These are phyloP conservation scores for Drosophila repletoides DNA, from an alignment of 1,140 invertebrate genomes.

Conservation along the genomic window DNA sequence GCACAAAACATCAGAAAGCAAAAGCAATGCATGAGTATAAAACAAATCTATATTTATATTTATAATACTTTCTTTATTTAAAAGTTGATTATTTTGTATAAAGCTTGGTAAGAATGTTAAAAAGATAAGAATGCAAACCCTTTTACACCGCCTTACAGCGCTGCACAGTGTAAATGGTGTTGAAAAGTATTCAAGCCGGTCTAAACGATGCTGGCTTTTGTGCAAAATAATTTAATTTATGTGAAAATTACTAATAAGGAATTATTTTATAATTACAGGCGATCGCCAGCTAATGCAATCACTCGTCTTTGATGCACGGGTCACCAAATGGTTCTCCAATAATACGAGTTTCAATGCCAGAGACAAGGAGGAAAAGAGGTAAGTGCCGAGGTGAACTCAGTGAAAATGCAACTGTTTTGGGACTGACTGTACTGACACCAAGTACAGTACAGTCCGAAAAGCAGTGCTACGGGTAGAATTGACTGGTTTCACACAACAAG, in stretches of 20 bases:
- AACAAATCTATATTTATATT: not conserved
- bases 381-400: slow-evolving; percentile 69
- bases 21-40: slow-evolving; percentile 24
- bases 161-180: slow-evolving; percentile 3
- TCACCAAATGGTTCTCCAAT: slow-evolving; percentile 92
- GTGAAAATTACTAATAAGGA: not conserved
- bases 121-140: no score
- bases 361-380: slow-evolving; percentile 87
- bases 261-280: slow-evolving; percentile 84
- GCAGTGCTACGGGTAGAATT: slow-evolving; percentile 36
- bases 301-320: slow-evolving; percentile 93
- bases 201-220: no score
- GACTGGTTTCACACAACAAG: slow-evolving; percentile 46
- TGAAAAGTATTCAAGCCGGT: no score
- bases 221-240: no score
- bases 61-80: not conserved
- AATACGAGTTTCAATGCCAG: slow-evolving; percentile 86
- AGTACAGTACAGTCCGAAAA: slow-evolving; percentile 4
- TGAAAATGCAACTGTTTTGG: not conserved
- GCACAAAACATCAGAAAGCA: slow-evolving; percentile 36
- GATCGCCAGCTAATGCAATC: slow-evolving; percentile 92
- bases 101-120: no score
- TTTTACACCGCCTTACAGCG: slow-evolving; percentile 32
- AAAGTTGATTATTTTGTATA: no score
- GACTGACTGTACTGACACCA: not conserved